phyloP scores from a whole-genome alignment of 2,888 invertebrate genomes.

The Nemurella pictetii region DNA sequence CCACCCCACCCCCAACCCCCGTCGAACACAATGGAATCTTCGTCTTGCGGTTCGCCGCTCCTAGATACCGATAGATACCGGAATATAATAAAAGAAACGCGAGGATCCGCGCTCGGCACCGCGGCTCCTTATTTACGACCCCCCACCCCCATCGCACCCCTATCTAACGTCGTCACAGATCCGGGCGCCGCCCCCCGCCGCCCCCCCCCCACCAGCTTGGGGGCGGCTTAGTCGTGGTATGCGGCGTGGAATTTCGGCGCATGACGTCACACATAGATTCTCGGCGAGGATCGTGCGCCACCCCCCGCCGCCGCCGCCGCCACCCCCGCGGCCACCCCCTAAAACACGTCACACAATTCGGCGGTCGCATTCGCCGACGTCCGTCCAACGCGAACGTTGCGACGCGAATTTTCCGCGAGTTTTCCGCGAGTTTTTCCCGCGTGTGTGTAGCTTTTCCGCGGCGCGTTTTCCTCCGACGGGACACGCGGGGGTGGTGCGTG shows the following conservation, averaged over 20 bases:
- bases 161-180: not conserved
- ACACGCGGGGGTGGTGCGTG: not conserved
- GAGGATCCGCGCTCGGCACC: not conserved
- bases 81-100: not conserved
- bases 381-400: not conserved
- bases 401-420: not conserved
- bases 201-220: not conserved
- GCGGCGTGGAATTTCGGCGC: slow-evolving; percentile 37
- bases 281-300: not conserved
- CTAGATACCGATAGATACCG: too few relatives aligned
- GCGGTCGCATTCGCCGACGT: not conserved
- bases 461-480: not conserved
- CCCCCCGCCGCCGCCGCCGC: not conserved
- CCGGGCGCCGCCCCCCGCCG: not conserved
- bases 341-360: not conserved
- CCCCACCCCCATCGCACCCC: not conserved
- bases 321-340: not conserved
- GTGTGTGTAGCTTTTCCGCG: not conserved
- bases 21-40: not conserved
- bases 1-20: not conserved
- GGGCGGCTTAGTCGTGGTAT: not conserved
- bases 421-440: not conserved
- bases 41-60: not conserved
- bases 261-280: slow-evolving; percentile 34
- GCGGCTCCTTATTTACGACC: not conserved